Evolutionary conservation across 2,888 invertebrate genomes (phyloP), one percentile per base, ranked within the genome.

Genomic region (Anorthoa munda): DNA sequence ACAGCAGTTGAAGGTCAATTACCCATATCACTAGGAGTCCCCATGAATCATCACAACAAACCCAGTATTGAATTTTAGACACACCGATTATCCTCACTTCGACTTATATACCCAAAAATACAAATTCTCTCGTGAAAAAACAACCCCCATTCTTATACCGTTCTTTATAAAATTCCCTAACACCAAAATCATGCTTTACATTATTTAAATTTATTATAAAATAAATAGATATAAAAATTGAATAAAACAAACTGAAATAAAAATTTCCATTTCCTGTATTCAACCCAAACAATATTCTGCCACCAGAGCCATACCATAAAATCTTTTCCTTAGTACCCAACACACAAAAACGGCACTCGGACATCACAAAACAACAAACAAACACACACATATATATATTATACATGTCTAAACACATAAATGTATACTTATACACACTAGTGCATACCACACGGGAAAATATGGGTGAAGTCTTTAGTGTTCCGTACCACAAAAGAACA

Each of bases 351-450:
- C 58, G 1, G 17, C 66, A 81, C 66, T 59, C 68, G 13, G 51
- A 84, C 77, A 55, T 72, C 81, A 81, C 84, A 84, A 75, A 80
- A 68, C 61, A 75, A 63, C 26, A n/a, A 60, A 74, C 51, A 68
- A 46, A 82, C 60, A 76, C 64, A 77, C 60, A 72, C 71, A 66
- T 66, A 26, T 26, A 70, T 31, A 61, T 31, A 46, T 55, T 70
- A 72, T 51, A 67, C 39, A 39, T 39, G 39, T n/a, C 68, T 69
- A 77, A 73, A 87, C 66, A 82, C 46, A 77, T 56, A 51, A 48
- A n/a, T 59, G 56, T 39, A 39, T 53, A 79, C 21, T 61, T 51
- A 15, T 53, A 60, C 26, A 56, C 50, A 63, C 67, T 23, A 64
- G 64, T 78, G 71, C 77, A 71, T 31, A 70, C 18, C 66, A 78